Evolutionary conservation across 1,140 invertebrate species (phyloP).

Genomic region (Brachionus asplanchnoidis): DNA sequence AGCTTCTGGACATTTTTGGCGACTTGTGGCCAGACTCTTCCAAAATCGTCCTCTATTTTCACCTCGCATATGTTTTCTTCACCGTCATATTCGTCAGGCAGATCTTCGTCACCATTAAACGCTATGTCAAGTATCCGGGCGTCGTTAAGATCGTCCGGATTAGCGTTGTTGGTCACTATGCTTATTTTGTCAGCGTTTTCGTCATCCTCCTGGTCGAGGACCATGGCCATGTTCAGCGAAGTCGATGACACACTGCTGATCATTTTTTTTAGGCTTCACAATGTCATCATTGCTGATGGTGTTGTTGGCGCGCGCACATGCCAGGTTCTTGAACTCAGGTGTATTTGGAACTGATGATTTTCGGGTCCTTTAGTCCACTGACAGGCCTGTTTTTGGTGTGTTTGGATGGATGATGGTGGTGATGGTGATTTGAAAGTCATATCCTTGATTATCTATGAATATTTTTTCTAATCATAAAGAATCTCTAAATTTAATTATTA

Average conservation of each 20-base stretch:
- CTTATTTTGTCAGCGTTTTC: slow-evolving; percentile 30
- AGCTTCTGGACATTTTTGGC: background rate
- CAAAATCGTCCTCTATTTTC: background rate
- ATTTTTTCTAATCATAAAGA: too few species aligned
- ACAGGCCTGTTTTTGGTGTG: slow-evolving; percentile 33
- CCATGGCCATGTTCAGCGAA: slow-evolving; percentile 33
- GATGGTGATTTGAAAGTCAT: too few species aligned
- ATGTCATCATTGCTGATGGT: slow-evolving; percentile 32
- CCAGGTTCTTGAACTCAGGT: background rate
- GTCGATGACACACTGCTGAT: background rate
- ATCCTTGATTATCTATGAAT: too few species aligned
- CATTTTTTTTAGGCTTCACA: background rate
- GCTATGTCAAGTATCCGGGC: slow-evolving; percentile 8
- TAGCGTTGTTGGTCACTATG: background rate
- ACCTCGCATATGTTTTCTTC: slow-evolving; percentile 18
- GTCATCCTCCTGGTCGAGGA: slow-evolving; percentile 24
- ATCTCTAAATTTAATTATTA: too few species aligned
- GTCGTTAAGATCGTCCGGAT: slow-evolving; percentile 19
- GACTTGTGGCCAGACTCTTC: background rate
- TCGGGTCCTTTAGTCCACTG: slow-evolving; percentile 31
- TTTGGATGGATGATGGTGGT: slow-evolving; percentile 6
- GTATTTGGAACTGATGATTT: slow-evolving; percentile 40
- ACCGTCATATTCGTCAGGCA: background rate
- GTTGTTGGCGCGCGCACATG: background rate
- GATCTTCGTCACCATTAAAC: slow-evolving; percentile 12